Percentiles rank a stretch among this genome's conserved stretches.
Conservation (phyloP, 2,888 invertebrate species). For the Pristionchus mayeri region DNA sequence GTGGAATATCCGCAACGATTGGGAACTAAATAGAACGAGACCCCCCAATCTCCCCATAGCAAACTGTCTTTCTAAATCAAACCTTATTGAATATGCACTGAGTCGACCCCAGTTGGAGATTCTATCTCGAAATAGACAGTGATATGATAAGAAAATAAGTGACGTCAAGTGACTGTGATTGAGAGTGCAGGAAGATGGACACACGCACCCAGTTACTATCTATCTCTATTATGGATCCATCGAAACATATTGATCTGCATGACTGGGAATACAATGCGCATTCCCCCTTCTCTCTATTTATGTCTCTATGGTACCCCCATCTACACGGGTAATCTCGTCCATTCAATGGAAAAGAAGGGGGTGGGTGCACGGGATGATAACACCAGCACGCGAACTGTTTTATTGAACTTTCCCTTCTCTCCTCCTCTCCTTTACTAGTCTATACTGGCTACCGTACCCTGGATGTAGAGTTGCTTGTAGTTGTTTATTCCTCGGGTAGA, state of each 20-base stretch:
- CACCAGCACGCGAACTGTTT: neutral
- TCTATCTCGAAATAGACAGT: neutral
- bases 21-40: too few relatives aligned
- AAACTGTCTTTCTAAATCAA: neutral
- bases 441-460: slow-evolving; percentile 58
- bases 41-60: too few relatives aligned
- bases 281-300: neutral
- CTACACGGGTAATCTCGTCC: neutral
- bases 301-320: neutral
- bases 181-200: neutral
- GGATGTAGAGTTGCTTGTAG: slow-evolving; percentile 64
- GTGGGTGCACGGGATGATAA: neutral
- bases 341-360: neutral
- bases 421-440: too few relatives aligned
- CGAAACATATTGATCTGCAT: neutral
- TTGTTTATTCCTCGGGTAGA: slow-evolving; percentile 67
- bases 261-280: neutral
- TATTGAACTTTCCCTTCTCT: neutral
- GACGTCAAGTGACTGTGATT: neutral
- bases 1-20: neutral
- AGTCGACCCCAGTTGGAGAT: neutral
- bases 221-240: neutral
- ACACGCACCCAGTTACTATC: neutral
- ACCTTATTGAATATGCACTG: neutral
- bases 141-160: neutral